phyloP scores from a whole-genome alignment of 2,113 vertebrate genomes.

The Carlito syrichta region DNA sequence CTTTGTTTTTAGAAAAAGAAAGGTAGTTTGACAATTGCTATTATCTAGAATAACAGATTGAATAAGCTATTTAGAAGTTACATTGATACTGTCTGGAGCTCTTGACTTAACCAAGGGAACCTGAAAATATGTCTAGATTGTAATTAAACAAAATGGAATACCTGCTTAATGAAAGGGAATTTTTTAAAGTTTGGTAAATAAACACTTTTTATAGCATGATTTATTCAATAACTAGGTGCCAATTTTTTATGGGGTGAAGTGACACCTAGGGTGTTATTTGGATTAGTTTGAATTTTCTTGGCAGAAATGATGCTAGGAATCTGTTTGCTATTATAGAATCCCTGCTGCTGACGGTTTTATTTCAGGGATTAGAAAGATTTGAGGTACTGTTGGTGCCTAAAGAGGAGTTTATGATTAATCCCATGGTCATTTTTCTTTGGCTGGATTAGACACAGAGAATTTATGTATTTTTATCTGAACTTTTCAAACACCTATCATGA shows the following conservation, averaged over 20 bases:
- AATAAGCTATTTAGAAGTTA: neutral
- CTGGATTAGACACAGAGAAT: slow-evolving; percentile 18
- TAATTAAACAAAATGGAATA: neutral
- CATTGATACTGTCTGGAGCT: neutral
- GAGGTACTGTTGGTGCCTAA: neutral
- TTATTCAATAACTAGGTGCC: neutral
- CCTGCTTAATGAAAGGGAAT: neutral
- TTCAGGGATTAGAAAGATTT: neutral
- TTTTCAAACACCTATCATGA: slow-evolving; percentile 18
- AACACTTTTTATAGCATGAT: neutral
- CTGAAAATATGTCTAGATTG: neutral
- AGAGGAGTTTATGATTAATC: neutral
- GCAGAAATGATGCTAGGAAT: neutral
- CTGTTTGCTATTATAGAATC: neutral
- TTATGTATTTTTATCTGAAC: slow-evolving; percentile 24
- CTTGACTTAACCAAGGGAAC: neutral
- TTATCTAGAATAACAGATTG: neutral
- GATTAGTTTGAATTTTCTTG: neutral
- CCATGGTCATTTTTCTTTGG: slow-evolving; percentile 19
- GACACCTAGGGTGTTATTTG: neutral
- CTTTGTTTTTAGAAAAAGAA: neutral
- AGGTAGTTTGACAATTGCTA: neutral
- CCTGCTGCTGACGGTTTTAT: neutral
- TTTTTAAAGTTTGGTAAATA: neutral
- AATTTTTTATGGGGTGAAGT: neutral